phyloP scores from a whole-genome alignment of 2,797 vertebrate genomes.

The Sebastiscus tertius region DNA sequence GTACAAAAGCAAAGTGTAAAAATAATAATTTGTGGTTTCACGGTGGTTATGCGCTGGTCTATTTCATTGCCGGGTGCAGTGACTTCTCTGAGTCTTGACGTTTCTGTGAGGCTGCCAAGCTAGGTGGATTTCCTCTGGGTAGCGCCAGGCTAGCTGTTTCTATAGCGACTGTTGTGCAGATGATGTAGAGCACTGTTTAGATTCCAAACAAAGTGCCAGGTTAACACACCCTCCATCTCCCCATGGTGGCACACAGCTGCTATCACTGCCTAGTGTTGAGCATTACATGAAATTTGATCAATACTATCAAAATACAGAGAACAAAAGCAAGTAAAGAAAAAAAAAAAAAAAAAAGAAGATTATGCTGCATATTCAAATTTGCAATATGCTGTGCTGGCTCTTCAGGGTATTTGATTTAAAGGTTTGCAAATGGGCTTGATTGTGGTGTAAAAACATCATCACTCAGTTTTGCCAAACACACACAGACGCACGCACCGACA shows the following conservation, averaged over 20 bases:
- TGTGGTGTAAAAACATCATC: constrained; percentile 77
- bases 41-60: background rate
- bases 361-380: constrained; percentile 65
- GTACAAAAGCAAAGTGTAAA: background rate
- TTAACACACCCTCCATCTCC: constrained; percentile 49
- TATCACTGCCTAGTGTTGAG: constrained; percentile 21
- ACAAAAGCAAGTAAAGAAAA: constrained; percentile 43
- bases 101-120: background rate
- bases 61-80: background rate
- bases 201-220: constrained; percentile 52
- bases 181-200: constrained; percentile 50
- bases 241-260: constrained; percentile 39
- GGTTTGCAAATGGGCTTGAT: constrained; percentile 79
- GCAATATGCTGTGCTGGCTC: constrained; percentile 57
- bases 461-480: constrained; percentile 71
- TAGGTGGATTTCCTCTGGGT: background rate
- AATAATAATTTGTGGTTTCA: background rate
- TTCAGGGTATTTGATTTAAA: constrained; percentile 75
- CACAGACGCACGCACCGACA: constrained; percentile 53
- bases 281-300: constrained; percentile 59
- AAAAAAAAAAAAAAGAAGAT: constrained; percentile 13
- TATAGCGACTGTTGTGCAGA: constrained; percentile 29
- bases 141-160: background rate
- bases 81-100: background rate
- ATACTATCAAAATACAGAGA: constrained; percentile 60